A percentile compares a stretch with the other conserved stretches of the same genome.
These are phyloP conservation scores for Bursaphelenchus okinawaensis DNA, from an alignment of 2,888 invertebrate species.

Conservation along the genomic window DNA sequence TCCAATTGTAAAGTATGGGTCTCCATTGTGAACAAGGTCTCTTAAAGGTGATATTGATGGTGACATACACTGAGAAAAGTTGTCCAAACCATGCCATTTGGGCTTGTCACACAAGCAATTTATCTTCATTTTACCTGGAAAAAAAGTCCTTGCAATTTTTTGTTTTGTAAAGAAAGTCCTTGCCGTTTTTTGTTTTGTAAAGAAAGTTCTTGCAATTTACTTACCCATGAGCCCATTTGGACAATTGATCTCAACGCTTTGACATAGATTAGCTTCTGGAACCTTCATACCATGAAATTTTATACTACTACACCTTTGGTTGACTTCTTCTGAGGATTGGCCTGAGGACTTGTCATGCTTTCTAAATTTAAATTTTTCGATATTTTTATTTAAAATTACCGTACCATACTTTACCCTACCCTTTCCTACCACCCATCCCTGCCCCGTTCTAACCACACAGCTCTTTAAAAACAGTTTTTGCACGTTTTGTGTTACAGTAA, in stretches of 20 bases:
- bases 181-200: too few relatives aligned
- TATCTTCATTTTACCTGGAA: conserved; percentile 30
- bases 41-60: conserved; percentile 28
- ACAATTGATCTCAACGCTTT: conserved; percentile 30
- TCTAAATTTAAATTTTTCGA: neutral
- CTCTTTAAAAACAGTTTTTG: neutral
- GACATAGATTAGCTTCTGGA: conserved; percentile 34
- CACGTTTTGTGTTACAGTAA: too few relatives aligned
- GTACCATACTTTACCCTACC: too few relatives aligned
- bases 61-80: conserved; percentile 39
- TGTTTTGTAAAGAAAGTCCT: too few relatives aligned
- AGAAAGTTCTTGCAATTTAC: neutral
- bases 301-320: conserved; percentile 19
- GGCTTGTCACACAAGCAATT: conserved; percentile 38
- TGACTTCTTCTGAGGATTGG: conserved; percentile 15
- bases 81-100: conserved; percentile 31
- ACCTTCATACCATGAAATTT: conserved; percentile 25
- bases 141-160: too few relatives aligned
- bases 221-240: conserved; percentile 37
- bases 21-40: neutral
- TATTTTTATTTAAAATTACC: neutral
- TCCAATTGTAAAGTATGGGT: conserved; percentile 12
- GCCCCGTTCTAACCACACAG: neutral
- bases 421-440: too few relatives aligned
- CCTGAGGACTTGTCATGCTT: conserved; percentile 18